Conservation (phyloP, 2,888 invertebrate species). For the Thera britannica region DNA sequence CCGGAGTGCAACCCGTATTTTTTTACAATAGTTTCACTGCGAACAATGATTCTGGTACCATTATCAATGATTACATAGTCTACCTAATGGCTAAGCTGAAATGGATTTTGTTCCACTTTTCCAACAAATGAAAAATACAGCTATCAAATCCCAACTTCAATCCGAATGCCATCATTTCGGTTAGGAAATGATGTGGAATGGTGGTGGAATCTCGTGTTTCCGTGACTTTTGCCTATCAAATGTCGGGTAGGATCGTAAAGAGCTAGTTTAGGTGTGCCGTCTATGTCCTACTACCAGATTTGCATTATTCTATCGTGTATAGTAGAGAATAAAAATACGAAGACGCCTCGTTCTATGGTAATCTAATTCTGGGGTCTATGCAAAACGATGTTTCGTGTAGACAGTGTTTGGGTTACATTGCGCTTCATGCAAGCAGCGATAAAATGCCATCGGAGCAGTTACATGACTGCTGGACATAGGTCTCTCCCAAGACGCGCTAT, state of each 20-base stretch:
- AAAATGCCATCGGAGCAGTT: too few species aligned
- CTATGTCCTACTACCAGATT: conserved; percentile 37
- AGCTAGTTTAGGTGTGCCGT: conserved; percentile 40
- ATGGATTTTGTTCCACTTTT: conserved; percentile 22
- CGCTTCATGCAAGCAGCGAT: too few species aligned
- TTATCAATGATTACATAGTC: not conserved
- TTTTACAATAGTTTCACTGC: not conserved
- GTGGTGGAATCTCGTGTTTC: conserved; percentile 27
- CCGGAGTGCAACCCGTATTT: too few species aligned
- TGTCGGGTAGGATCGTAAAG: conserved; percentile 40
- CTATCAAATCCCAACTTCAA: conserved; percentile 37
- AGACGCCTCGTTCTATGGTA: conserved; percentile 25
- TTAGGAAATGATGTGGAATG: conserved; percentile 33
- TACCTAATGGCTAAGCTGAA: conserved; percentile 5
- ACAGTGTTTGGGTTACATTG: too few species aligned
- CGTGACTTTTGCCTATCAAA: conserved; percentile 42
- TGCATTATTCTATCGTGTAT: conserved; percentile 38
- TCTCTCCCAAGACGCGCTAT: too few species aligned
- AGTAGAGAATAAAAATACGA: conserved; percentile 33
- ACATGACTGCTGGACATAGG: too few species aligned
- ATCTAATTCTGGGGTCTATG: conserved; percentile 21
- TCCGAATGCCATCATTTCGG: conserved; percentile 35
- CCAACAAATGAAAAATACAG: conserved; percentile 22
- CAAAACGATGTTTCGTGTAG: too few species aligned
- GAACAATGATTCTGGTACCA: not conserved